Evolutionary conservation across 2,113 vertebrate genomes (phyloP).

Genomic region (Misgurnus mizolepis): DNA sequence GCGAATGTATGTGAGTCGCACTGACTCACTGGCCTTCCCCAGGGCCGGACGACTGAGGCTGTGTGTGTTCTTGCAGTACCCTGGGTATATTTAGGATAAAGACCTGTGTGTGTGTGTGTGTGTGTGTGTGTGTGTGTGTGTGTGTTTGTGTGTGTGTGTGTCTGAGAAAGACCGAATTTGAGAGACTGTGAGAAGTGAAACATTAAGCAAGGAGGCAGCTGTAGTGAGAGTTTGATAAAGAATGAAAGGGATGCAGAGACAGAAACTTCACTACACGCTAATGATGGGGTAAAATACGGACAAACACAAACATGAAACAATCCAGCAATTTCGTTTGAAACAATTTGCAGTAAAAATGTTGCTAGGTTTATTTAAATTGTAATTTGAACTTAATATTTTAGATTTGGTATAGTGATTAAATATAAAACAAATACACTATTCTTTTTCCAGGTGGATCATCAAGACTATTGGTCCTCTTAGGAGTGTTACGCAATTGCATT

Average conservation of each 20-base stretch:
- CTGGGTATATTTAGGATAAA: conserved; percentile 27
- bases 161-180: not conserved
- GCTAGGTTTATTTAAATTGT: too few relatives aligned
- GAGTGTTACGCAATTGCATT: too few relatives aligned
- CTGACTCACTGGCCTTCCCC: conserved; percentile 57
- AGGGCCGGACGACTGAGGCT: conserved; percentile 28
- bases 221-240: not conserved
- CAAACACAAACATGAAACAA: too few relatives aligned
- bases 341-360: too few relatives aligned
- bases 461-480: too few relatives aligned
- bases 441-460: too few relatives aligned
- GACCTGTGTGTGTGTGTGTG: not conserved
- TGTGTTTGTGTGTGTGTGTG: conserved; percentile 12
- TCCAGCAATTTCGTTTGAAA: too few relatives aligned
- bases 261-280: not conserved
- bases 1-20: conserved; percentile 31
- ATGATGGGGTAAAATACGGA: too few relatives aligned
- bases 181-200: not conserved
- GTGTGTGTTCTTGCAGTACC: conserved; percentile 3
- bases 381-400: too few relatives aligned
- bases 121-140: too few relatives aligned
- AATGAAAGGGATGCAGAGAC: not conserved
- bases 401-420: too few relatives aligned
- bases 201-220: not conserved
- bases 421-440: too few relatives aligned